Base-by-base conservation (phyloP, 2,113 vertebrate genomes). In the Sander lucioperca region DNA sequence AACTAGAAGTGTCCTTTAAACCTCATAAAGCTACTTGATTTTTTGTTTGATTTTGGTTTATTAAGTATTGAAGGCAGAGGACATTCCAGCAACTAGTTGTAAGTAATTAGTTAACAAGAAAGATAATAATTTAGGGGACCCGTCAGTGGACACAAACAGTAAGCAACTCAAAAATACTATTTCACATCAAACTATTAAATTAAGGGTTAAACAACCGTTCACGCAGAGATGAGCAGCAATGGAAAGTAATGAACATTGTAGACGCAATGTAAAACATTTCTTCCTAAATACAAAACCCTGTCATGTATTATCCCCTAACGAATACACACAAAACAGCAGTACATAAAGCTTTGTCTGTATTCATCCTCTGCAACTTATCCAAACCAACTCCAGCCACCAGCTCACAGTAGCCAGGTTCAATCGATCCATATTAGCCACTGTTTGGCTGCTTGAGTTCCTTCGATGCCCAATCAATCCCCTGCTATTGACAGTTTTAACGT, bases 351-450 rank as follows among this genome's bases (percentile, higher is more conserved):
- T 80, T 77, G 80, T 81, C 90, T 81, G 83, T 78, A 76, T 85
- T 86, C 79, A 86, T 83, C 74, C 64, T 59, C 66, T 80, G 66
- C 73, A 80, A 80, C 84, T 87, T 81, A 59, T 90, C 78, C 69
- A 83, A 82, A 84, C 78, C 79, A 50, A 83, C 72, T 87, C 71
- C 72, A 86, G 72, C 79, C 59, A 10, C 63, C 63, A 14, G 61
- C 87, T 81, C 78, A 39, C 79, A 58, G 76, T 43, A 59, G 50
- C 88, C 61, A 0, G 27, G 68, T 89, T 74, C 77, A 30, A 87
- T 94, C 85, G 87, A 94, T 93, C 89, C 87, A 82, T 86, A 92
- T 94, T 92, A 92, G 82, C 89, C 91, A 91, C 79, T 62, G 91
- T 89, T 93, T 90, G 91, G 85, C 88, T 93, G 91, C 91, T 85